Conservation (phyloP, 2,797 vertebrate species). For the Sebastes hubbsi region DNA sequence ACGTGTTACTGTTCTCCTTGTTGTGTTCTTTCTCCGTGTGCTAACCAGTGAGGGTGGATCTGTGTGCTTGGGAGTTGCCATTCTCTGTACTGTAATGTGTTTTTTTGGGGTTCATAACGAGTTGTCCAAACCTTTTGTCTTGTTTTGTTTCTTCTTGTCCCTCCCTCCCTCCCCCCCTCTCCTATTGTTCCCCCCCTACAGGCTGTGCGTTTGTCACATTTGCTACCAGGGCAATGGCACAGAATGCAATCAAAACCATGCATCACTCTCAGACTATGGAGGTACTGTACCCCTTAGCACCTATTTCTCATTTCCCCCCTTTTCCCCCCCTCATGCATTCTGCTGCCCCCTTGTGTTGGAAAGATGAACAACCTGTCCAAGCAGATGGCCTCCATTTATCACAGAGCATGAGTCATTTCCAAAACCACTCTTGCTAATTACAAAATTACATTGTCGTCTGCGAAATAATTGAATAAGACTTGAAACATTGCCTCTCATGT, state of each 20-base stretch:
- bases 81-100: slow-evolving; percentile 90
- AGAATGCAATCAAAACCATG: slow-evolving; percentile 99
- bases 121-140: slow-evolving; percentile 99
- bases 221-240: slow-evolving; percentile 99
- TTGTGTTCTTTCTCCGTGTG: slow-evolving; percentile 81
- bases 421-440: slow-evolving; percentile 63
- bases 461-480: slow-evolving; percentile 50
- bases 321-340: slow-evolving; percentile 56
- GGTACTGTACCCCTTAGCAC: slow-evolving; percentile 99
- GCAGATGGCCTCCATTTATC: slow-evolving; percentile 64
- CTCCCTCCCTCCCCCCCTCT: slow-evolving; percentile 86
- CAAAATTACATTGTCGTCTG: slow-evolving; percentile 51
- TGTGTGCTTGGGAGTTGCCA: slow-evolving; percentile 84
- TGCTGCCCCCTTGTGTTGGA: slow-evolving; percentile 79
- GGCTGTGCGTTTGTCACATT: slow-evolving; percentile 99
- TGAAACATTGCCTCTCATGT: slow-evolving; percentile 20
- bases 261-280: slow-evolving; percentile 99
- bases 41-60: slow-evolving; percentile 81
- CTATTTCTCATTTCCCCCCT: slow-evolving; percentile 67
- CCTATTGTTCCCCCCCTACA: slow-evolving; percentile 95
- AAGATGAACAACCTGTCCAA: slow-evolving; percentile 55
- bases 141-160: slow-evolving; percentile 94
- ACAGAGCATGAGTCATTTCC: slow-evolving; percentile 68
- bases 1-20: slow-evolving; percentile 75
- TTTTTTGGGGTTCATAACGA: slow-evolving; percentile 95